Conservation (phyloP, 2,113 vertebrate species). For the Atherinomorus stipes region DNA sequence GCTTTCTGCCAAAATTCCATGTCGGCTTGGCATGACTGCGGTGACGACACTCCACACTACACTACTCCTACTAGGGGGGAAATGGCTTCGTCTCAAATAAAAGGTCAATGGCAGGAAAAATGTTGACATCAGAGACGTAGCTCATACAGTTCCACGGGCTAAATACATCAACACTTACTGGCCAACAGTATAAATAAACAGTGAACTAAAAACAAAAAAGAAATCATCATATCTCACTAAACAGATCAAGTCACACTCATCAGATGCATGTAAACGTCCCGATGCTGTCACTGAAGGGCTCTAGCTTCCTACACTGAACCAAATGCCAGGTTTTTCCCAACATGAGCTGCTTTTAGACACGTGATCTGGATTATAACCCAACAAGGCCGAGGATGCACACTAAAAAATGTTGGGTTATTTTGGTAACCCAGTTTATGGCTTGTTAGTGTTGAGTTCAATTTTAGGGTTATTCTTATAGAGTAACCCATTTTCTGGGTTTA, state of each 20-base stretch:
- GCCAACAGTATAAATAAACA: slow-evolving; percentile 17
- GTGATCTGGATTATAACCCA: too few species aligned
- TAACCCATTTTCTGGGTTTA: too few species aligned
- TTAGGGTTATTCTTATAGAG: too few species aligned
- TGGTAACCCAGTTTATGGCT: too few species aligned
- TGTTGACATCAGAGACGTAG: slow-evolving; percentile 18
- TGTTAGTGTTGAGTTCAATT: too few species aligned
- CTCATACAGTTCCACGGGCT: slow-evolving; percentile 14
- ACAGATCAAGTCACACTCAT: slow-evolving; percentile 4
- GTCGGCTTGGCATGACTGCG: slow-evolving; percentile 26
- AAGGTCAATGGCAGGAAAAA: slow-evolving; percentile 16
- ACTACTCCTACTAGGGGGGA: not conserved
- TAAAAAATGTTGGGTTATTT: too few species aligned
- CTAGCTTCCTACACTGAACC: not conserved
- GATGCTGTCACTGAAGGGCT: not conserved
- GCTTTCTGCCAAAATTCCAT: slow-evolving; percentile 64
- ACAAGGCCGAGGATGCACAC: not conserved
- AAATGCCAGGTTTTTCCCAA: not conserved
- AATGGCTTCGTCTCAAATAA: slow-evolving; percentile 8
- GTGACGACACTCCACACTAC: slow-evolving; percentile 5
- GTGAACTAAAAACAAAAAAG: not conserved
- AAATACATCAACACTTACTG: slow-evolving; percentile 10
- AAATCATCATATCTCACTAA: not conserved
- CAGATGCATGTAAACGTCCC: slow-evolving; percentile 25
- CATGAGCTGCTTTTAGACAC: too few species aligned